phyloP scores from a whole-genome alignment of 2,888 invertebrate species.

The Drosophila percnosoma region DNA sequence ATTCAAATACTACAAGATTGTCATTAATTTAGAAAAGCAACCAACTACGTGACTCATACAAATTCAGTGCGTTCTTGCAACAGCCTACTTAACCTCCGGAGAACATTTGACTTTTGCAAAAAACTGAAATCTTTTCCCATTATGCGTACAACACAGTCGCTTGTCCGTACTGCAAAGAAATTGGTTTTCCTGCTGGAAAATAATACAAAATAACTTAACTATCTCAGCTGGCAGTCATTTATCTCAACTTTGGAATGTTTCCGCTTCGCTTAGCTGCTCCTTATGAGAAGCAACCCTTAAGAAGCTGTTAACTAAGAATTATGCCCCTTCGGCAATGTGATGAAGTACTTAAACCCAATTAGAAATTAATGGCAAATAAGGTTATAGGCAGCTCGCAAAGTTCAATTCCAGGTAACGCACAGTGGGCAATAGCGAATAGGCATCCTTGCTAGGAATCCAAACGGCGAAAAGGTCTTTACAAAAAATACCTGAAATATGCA shows the following conservation, averaged over 20 bases:
- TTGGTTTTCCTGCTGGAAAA: not conserved
- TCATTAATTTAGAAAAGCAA: conserved; percentile 7
- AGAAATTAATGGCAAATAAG: conserved; percentile 30
- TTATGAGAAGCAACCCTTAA: conserved; percentile 20
- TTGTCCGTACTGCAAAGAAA: not conserved
- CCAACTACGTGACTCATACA: conserved; percentile 5
- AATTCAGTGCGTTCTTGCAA: not conserved
- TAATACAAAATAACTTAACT: not conserved
- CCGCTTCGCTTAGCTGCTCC: conserved; percentile 2
- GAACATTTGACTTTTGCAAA: not conserved
- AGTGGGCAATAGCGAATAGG: conserved; percentile 3
- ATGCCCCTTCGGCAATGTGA: conserved; percentile 6
- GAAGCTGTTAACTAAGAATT: conserved; percentile 39
- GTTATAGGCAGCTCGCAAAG: conserved; percentile 3
- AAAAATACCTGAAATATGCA: conserved; percentile 4
- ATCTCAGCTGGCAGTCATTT: conserved; percentile 1
- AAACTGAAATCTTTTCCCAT: not conserved
- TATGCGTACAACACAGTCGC: not conserved
- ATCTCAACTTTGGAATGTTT: conserved; percentile 7
- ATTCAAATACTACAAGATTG: not conserved
- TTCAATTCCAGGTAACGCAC: conserved; percentile 12
- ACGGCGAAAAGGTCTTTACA: not conserved
- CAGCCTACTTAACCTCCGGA: too few species aligned
- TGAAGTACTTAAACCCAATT: conserved; percentile 27
- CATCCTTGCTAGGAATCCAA: not conserved